Base-by-base conservation (phyloP, 2,797 vertebrate genomes). In the Argyrosomus regius region DNA sequence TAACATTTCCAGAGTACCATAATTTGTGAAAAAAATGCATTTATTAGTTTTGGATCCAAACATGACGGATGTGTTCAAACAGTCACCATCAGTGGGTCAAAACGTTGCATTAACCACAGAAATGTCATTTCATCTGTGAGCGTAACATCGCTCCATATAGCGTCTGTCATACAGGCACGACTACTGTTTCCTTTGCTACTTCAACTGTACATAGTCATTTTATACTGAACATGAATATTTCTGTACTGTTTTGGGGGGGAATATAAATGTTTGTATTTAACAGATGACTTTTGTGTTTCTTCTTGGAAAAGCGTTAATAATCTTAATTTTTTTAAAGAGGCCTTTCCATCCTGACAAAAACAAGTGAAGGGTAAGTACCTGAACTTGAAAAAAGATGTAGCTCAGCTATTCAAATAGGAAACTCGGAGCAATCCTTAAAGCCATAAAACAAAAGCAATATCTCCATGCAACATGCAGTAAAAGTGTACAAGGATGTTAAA, bases 151-250 rank as follows among this genome's bases (percentile, higher is more conserved):
- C 2, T 68, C 6, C 43, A 6, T 17, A 0, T 10, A 35, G 61
- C n/a, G 72, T 92, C 89, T 87, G 91, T 91, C 80, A 79, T 82
- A 84, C 85, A 90, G 89, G 84, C 74, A 20, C 31, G 7, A 61
- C 63, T 28, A 46, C 49, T 70, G 73, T 75, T 62, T 63, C 22
- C 58, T 72, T 75, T 63, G n/a, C 62, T 78, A 3, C 77, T 78
- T 58, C 6, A 58, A 6, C 50, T 93, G 84, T 91, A 91, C 45
- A 89, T 74, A 81, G 20, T 75, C 43, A 13, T 86, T 91, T 85
- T 81, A 48, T 84, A 84, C 46, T 22, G n/a, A 77, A 74, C 24
- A 11, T 28, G 10, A 63, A 52, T 46, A 56, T 84, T 69, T 78
- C 20, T 83, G 14, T 73, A 24, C 69, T 68, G 74, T 69, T 76